Evolutionary conservation across 2,113 vertebrate genomes (phyloP).

Genomic region (Sceloporus undulatus): DNA sequence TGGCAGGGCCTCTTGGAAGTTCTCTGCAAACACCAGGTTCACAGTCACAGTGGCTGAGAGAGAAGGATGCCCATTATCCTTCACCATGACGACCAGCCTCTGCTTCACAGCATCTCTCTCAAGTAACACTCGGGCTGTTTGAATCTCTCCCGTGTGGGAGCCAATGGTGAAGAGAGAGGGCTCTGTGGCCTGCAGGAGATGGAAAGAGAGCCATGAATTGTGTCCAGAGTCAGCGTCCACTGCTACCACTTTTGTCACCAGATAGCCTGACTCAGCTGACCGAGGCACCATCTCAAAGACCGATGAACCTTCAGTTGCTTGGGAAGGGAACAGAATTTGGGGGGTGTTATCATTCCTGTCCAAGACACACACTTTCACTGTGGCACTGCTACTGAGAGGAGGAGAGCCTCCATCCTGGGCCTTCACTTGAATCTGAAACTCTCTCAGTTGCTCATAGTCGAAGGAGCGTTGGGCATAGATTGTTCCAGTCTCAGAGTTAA

Average conservation of each 20-base stretch:
- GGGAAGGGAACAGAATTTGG: constrained; percentile 72
- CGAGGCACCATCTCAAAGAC: constrained; percentile 32
- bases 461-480: constrained; percentile 76
- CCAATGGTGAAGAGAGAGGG: constrained; percentile 1
- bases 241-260: constrained; percentile 22
- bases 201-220: constrained; percentile 26
- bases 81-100: constrained; percentile 57
- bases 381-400: constrained; percentile 56
- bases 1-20: constrained; percentile 45
- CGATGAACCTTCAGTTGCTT: constrained; percentile 43
- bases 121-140: background rate
- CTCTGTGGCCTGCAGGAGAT: constrained; percentile 22
- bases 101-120: constrained; percentile 26
- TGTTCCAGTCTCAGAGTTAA: constrained; percentile 72
- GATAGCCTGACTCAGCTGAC: background rate
- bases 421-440: constrained; percentile 69
- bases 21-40: constrained; percentile 80
- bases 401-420: constrained; percentile 74
- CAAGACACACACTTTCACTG: constrained; percentile 64
- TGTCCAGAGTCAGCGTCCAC: constrained; percentile 36
- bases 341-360: constrained; percentile 77
- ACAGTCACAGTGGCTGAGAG: constrained; percentile 74
- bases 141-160: constrained; percentile 19
- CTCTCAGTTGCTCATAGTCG: constrained; percentile 78
- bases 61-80: constrained; percentile 73